Base-by-base conservation (phyloP, 92 coral and sea anemone species). In the Siderastrea radians region DNA sequence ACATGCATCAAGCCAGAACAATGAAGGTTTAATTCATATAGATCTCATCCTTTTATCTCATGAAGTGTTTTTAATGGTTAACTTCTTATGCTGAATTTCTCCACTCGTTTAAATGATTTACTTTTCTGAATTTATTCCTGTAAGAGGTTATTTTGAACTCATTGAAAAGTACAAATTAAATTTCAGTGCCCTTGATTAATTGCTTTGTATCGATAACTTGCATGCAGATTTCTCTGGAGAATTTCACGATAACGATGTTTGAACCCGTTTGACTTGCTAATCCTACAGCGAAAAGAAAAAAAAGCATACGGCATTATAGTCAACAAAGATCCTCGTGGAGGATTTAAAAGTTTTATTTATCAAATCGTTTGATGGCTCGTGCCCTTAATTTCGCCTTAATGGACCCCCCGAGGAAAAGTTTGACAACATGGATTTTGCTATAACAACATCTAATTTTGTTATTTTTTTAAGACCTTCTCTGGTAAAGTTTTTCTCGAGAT, bases 351-450 rank as follows among this genome's bases (percentile, higher is more conserved):
- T 64, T 5, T 6, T 17, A 43, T 80, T 67, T 80, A 11, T 65
- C n/a, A 51, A 67, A 7, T 67, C 7, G 45, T 8, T 54, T 67
- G 64, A 65, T 52, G 62, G 62, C 61, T 66, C 44, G 47, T 52
- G 57, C 82, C 57, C 17, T 55, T 46, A 62, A n/a, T 51, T 61
- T 61, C 26, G 7, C 19, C 44, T 49, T 7, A 11, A 19, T 49
- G 38, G 72, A 64, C 52, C 66, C 48, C 85, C 76, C 43, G 46
- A 17, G 10, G 55, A 6, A 45, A 75, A 60, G 80, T 75, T 75
- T 75, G 19, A 19, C 49, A 80, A 38, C 73, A 52, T 9, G 16
- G 26, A 26, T 49, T 52, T 66, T 50, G 58, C 59, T 64, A 46
- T 70, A n/a, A 14, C 6, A 70, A 70, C 26, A 13, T 46, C 19